Evolutionary conservation across 1,140 invertebrate species (phyloP), one percentile per base, ranked within the genome.

Genomic region (Ctenoplectra terminalis): DNA sequence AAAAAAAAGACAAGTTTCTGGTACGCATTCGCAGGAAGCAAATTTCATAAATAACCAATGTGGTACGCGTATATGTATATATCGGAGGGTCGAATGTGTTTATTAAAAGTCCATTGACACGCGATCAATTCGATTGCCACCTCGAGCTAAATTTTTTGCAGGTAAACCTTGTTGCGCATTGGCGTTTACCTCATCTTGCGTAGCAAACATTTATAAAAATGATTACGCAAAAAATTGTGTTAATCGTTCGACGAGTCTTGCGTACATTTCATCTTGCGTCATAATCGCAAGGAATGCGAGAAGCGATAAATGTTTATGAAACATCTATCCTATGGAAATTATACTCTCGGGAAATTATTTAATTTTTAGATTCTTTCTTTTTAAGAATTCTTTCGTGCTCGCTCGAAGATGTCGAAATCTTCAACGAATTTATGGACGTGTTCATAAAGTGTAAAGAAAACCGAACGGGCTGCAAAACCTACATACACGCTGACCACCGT

Each of bases 31-130:
- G 5, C 43, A 43, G 29, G 43, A 37, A 71, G 69, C 54, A 73
- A 82, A 86, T 78, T 82, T 81, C 56, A 67, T 58, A 61, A 78
- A 73, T 43, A 46, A 46, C 11, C 43, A 31, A 23, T 2, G 58
- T 37, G 11, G 13, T 37, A 40, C 48, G 48, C 48, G 50, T 17
- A 8, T 26, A 5, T n/a, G 5, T 37, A 1, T 37, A 20, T 43
- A 11, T 50, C 46, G 20, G 58, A n/a, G 26, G 40, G 23, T 37
- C 7, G 23, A 15, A 23, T 2, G 20, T n/a, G 50, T 52, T 40
- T 66, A 72, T 85, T 63, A 82, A 74, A 43, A 58, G 58, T 69
- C 40, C 71, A 56, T 60, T 70, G 69, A 86, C 83, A 64, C 63
- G 79, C 58, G 23, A 72, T 72, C 40, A 26, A 50, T 83, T 82